phyloP scores from a whole-genome alignment of 2,113 vertebrate species.

The Pangasianodon hypophthalmus region DNA sequence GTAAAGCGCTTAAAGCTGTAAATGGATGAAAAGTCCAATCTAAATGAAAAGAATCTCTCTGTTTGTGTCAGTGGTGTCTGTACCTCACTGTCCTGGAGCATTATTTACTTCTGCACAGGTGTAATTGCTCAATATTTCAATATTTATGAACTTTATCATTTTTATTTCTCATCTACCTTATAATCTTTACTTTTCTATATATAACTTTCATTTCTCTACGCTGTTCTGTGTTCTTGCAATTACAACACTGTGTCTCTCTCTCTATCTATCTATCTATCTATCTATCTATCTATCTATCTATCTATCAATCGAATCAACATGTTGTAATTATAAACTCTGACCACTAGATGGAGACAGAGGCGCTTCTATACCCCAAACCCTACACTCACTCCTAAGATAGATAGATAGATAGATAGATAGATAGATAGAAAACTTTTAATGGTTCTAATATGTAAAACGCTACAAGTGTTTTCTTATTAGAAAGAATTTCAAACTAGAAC shows the following conservation, averaged over 20 bases:
- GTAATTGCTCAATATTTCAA: neutral
- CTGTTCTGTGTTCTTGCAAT: too few species aligned
- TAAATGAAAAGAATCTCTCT: too few species aligned
- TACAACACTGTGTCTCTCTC: too few species aligned
- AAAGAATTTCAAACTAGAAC: neutral
- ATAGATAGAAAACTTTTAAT: neutral
- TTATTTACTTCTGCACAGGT: neutral
- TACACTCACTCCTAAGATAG: neutral
- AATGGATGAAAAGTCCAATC: too few species aligned
- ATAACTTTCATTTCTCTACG: too few species aligned
- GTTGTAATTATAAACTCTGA: neutral
- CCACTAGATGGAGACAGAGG: conserved; percentile 16
- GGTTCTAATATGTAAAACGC: neutral
- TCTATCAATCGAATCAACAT: neutral
- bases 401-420: neutral
- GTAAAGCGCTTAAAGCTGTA: neutral
- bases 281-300: neutral
- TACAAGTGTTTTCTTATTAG: neutral
- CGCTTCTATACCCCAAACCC: neutral
- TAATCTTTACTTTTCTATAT: neutral
- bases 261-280: neutral
- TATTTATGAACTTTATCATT: neutral
- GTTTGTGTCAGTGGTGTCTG: neutral
- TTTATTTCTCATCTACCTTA: too few species aligned
- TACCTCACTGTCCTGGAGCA: neutral